Conservation (phyloP, 2,113 vertebrate species). For the Pantherophis guttatus region DNA sequence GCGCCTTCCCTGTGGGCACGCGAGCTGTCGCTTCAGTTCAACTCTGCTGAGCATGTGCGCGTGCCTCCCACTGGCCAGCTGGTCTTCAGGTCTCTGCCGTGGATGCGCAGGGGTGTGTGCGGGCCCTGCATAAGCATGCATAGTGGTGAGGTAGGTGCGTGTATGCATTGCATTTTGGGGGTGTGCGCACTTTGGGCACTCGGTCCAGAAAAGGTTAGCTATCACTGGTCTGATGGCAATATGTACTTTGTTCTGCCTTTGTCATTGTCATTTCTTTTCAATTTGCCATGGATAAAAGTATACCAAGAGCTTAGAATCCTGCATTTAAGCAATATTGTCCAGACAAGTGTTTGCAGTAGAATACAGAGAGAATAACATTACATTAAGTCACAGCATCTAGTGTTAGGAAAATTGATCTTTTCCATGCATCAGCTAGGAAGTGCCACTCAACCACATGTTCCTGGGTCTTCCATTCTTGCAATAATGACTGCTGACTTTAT, state of each 20-base stretch:
- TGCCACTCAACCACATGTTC: neutral
- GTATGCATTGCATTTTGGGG: too few relatives aligned
- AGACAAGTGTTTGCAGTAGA: slow-evolving; percentile 9
- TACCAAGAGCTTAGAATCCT: neutral
- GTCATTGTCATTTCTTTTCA: slow-evolving; percentile 16
- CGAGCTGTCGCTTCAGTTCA: too few relatives aligned
- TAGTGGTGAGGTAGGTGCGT: too few relatives aligned
- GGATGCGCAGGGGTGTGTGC: too few relatives aligned
- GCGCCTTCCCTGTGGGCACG: too few relatives aligned
- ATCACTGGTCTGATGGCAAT: neutral
- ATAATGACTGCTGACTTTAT: neutral
- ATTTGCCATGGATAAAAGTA: slow-evolving; percentile 7
- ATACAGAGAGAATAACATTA: neutral
- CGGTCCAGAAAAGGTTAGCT: too few relatives aligned
- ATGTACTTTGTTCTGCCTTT: neutral
- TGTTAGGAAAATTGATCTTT: slow-evolving; percentile 6
- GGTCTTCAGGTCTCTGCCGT: too few relatives aligned
- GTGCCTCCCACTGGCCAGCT: too few relatives aligned
- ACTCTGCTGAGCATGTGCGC: too few relatives aligned
- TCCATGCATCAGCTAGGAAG: neutral
- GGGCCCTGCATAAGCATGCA: too few relatives aligned
- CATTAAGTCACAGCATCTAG: neutral
- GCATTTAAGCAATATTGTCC: slow-evolving; percentile 23
- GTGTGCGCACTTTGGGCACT: too few relatives aligned
- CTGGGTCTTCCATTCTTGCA: slow-evolving; percentile 29